Evolutionary conservation across 2,888 invertebrate species (phyloP).

Genomic region (Homarus gammarus): DNA sequence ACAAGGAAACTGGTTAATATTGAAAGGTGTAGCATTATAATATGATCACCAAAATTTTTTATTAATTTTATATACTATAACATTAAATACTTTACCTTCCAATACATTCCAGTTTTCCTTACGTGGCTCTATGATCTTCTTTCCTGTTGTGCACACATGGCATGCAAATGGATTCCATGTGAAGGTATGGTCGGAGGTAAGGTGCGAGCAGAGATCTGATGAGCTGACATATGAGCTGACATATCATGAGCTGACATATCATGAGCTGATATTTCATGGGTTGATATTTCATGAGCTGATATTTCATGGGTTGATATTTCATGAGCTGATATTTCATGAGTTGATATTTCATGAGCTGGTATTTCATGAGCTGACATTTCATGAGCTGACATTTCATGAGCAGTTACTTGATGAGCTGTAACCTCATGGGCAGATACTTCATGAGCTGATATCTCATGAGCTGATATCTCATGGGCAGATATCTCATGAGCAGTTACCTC

Average conservation of each 20-base stretch:
- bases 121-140: conserved; percentile 23
- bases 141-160: conserved; percentile 5
- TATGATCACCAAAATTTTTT: neutral
- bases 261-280: conserved; percentile 11
- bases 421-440: conserved; percentile 12
- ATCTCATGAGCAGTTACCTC: conserved; percentile 1
- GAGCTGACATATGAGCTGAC: neutral
- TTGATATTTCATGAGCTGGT: conserved; percentile 1
- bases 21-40: neutral
- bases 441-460: conserved; percentile 15
- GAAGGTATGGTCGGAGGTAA: neutral
- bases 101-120: neutral
- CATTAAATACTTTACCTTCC: neutral
- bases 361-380: neutral
- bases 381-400: neutral
- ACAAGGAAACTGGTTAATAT: neutral
- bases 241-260: conserved; percentile 12
- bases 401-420: conserved; percentile 5
- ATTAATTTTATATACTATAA: neutral
- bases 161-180: conserved; percentile 10
- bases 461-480: neutral
- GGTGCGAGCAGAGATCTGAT: neutral
- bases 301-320: neutral
- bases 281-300: neutral
- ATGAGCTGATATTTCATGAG: conserved; percentile 11